These are phyloP conservation scores for Drosophila niveifrons DNA, from an alignment of 2,888 invertebrate species.

Conservation along the genomic window DNA sequence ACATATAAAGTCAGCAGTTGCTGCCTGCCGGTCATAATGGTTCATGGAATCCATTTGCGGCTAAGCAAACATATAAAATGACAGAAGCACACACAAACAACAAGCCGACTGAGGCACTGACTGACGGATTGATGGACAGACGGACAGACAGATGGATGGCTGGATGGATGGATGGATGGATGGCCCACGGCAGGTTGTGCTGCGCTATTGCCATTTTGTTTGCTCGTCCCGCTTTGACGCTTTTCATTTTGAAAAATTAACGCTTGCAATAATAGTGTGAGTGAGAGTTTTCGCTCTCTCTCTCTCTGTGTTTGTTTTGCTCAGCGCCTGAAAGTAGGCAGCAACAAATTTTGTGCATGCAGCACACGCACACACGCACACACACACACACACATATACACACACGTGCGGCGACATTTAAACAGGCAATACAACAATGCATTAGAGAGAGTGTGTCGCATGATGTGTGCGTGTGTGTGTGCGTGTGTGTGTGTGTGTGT, in stretches of 20 bases:
- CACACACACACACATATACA: conserved; percentile 6
- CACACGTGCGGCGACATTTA: conserved; percentile 23
- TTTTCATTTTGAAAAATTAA: conserved; percentile 62
- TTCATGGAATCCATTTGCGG: conserved; percentile 65
- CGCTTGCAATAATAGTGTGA: conserved; percentile 12
- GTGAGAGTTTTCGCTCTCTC: background rate
- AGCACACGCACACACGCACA: conserved; percentile 37
- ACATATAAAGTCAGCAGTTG: conserved; percentile 48
- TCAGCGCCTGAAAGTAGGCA: conserved; percentile 53
- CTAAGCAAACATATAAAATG: conserved; percentile 52
- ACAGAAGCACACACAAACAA: conserved; percentile 23
- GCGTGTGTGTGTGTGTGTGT: too few relatives aligned
- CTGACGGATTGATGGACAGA: background rate
- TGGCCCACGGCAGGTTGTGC: conserved; percentile 34
- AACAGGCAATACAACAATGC: conserved; percentile 2
- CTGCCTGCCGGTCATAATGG: conserved; percentile 51
- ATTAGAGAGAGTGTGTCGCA: conserved; percentile 8
- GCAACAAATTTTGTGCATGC: conserved; percentile 36
- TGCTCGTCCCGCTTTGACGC: conserved; percentile 47
- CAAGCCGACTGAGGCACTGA: conserved; percentile 1
- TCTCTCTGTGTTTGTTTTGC: conserved; percentile 4
- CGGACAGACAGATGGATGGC: conserved; percentile 1
- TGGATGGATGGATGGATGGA: background rate
- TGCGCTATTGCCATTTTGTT: conserved; percentile 43
- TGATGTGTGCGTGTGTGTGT: background rate